Base-by-base conservation (phyloP, 1,140 invertebrate species). In the Drosophila mojavensis region DNA sequence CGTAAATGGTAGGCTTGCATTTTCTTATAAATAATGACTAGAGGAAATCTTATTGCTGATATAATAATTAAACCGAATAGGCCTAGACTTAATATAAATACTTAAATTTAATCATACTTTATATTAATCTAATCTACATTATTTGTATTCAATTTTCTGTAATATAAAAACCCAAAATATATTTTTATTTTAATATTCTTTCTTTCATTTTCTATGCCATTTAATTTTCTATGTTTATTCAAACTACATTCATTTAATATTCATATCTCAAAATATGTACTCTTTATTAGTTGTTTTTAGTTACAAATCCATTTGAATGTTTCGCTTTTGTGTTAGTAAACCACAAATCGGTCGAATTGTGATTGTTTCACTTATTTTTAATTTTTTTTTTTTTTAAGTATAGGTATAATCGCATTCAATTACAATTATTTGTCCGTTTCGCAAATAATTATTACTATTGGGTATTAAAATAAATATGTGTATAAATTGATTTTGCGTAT, bases 351-450 rank as follows among this genome's bases (percentile, higher is more conserved):
- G 15, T 43, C 24, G 55, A 62, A 62, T 63, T 51, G 26, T 15
- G 28, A 41, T 58, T 47, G 1, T 2, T 20, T 20, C 20, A 20
- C 20, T 28, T 28, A 4, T 28, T 28, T 28, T 28, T 28, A 2
- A 28, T 28, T 28, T 28, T 2, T 39, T 39, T 11, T 10, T 6
- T 7, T 47, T 50, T 24, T 26, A 33, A 45, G 24, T 55, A 54
- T 50, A 71, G 54, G 55, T 81, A 69, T 74, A 62, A 65, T 68
- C 30, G 59, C 59, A 43, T 70, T 81, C 33, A 48, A 55, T 62
- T 85, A 82, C 66, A 84, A 81, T 81, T 81, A 89, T 89, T 89
- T 89, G 84, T 89, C 80, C 68, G 74, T 78, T 83, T 80, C 65
- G 69, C 70, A 88, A 83, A 80, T 81, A 81, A 85, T 79, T 75